A percentile compares a stretch with the other conserved stretches of the same genome.
Evolutionary conservation across 2,797 vertebrate genomes (phyloP).

Genomic region (Paramormyrops hopkinsi): DNA sequence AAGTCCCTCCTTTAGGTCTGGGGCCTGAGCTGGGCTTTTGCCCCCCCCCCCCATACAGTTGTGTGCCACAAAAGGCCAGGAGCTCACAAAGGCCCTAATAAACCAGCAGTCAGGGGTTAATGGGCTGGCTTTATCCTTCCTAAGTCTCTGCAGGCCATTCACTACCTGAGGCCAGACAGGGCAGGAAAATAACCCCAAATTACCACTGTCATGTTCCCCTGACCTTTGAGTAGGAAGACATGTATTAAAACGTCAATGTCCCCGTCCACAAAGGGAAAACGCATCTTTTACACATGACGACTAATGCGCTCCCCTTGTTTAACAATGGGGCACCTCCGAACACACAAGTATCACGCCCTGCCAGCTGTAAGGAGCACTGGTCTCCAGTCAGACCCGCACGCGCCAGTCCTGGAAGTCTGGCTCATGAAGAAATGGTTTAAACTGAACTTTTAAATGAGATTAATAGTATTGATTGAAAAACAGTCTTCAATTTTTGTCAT

Average conservation of each 20-base stretch:
- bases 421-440: not conserved
- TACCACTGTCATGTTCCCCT: constrained; percentile 38
- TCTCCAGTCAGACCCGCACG: not conserved
- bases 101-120: constrained; percentile 69
- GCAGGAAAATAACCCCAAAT: constrained; percentile 43
- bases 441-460: not conserved
- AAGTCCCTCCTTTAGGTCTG: constrained; percentile 50
- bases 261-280: constrained; percentile 11
- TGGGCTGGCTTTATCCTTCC: constrained; percentile 62
- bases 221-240: constrained; percentile 43
- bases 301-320: constrained; percentile 6
- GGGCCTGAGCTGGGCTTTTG: constrained; percentile 63
- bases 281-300: not conserved
- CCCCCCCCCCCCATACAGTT: constrained; percentile 23
- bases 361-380: not conserved
- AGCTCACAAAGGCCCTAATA: constrained; percentile 61
- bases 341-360: not conserved
- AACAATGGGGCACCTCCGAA: not conserved
- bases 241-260: constrained; percentile 26
- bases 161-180: constrained; percentile 41
- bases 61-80: constrained; percentile 60
- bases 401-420: not conserved
- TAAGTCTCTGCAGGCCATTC: constrained; percentile 55
- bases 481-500: not conserved
- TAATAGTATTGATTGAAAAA: not conserved